Evolutionary conservation across 2,797 vertebrate genomes (phyloP).

Genomic region (Eulemur rubriventer): DNA sequence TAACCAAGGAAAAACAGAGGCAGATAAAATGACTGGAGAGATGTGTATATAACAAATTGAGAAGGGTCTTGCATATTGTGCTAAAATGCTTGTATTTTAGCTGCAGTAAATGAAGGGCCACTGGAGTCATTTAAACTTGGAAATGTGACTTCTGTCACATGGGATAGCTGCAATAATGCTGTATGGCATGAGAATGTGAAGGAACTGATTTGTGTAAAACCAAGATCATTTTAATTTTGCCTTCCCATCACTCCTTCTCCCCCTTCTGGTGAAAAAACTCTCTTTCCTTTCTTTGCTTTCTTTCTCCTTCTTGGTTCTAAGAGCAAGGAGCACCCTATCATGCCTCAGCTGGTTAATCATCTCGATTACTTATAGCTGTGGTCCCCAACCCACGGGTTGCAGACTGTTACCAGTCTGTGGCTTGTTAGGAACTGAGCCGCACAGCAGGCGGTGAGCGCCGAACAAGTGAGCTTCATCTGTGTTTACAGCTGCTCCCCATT

Average conservation of each 20-base stretch:
- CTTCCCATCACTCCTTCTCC: neutral
- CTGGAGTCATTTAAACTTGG: neutral
- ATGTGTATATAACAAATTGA: neutral
- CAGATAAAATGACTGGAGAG: neutral
- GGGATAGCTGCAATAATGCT: neutral
- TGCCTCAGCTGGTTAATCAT: neutral
- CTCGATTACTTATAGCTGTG: neutral
- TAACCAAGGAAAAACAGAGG: neutral
- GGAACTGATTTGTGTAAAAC: neutral
- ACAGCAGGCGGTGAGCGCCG: too few relatives aligned
- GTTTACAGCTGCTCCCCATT: too few relatives aligned
- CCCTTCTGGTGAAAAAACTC: neutral
- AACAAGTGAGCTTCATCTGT: too few relatives aligned
- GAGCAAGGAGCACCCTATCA: neutral
- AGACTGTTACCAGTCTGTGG: too few relatives aligned
- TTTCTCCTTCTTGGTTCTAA: neutral
- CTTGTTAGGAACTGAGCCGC: too few relatives aligned
- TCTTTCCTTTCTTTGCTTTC: neutral
- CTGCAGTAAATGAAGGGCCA: neutral
- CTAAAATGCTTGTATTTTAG: neutral
- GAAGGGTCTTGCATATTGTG: neutral
- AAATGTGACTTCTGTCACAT: neutral
- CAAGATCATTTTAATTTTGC: neutral
- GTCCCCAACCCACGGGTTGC: too few relatives aligned
- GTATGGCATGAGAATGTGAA: neutral